Base-by-base conservation (phyloP, 1,140 invertebrate species). In the Drosophila sucinea region DNA sequence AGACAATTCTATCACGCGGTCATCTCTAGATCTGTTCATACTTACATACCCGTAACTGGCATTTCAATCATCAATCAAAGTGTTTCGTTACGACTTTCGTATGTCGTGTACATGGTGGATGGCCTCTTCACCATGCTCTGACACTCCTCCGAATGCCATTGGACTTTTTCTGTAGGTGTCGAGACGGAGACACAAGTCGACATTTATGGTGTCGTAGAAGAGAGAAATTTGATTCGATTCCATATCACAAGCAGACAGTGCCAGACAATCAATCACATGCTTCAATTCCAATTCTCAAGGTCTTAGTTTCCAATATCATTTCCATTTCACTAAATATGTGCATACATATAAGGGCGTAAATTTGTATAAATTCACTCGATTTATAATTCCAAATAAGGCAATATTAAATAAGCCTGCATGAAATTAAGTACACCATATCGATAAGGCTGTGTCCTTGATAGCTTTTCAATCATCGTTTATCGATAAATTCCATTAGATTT, bases 61-160 rank as follows among this genome's bases (percentile, higher is more conserved):
- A 74, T 83, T 87, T 77, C 79, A 77, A 87, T 87, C 83, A 87
- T 87, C 83, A 87, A 87, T 87, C 83, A 87, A 87, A 87, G 84
- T 87, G 83, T 87, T 87, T 87, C 80, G 83, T 87, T 87, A 83
- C 83, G 79, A 87, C 77, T 87, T 89, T 83, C 64, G 73, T 87
- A 78, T 77, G 83, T 89, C 84, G 89, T 87, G 83, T 87, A 55
- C 73, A 76, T 76, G 72, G 60, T 73, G 30, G 57, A 11, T 60
- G 8, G 2, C 40, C 54, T 60, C 65, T 66, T 56, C 58, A 35
- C 57, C 55, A n/a, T 40, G 35, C 57, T 57, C 11, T 54, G 61
- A 58, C 51, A 61, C 58, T 60, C 32, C 57, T 38, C 4, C 23
- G 5, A 8, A 6, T 5, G 44, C 2, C 23, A 25, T 51, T 51